Base-by-base conservation (phyloP, 2,888 invertebrate genomes). In the Desoria tigrina region DNA sequence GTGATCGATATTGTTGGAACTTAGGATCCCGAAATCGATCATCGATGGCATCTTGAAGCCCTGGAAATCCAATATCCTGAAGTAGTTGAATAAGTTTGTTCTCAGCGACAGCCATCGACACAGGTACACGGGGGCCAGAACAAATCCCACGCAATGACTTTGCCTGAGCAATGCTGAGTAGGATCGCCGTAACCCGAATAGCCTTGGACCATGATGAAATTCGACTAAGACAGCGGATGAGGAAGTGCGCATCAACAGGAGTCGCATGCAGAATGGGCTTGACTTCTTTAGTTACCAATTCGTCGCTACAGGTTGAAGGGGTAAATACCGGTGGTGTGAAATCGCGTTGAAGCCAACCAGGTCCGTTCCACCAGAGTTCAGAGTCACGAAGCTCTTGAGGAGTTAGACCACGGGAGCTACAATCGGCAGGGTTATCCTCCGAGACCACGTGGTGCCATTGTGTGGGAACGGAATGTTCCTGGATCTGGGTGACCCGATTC, bases 401-500 rank as follows among this genome's bases (percentile, higher is more conserved):
- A 11, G 63, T 18, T n/a, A 73, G 2, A 9, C 77, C 78, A 53
- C 77, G 28, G 14, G 75, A 75, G 2, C 74, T 68, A 7, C 71
- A 61, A 63, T 78, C 78, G 3, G 78, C 78, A 2, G 78, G 77
- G 63, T 78, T 78, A 0, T 71, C 64, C 23, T 68, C 49, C 0
- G 75, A 65, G 3, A 53, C 39, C 23, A 77, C 75, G 55, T 78
- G 71, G 23, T 65, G 69, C 71, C 78, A 77, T 21, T 64, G 49
- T 1, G 54, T 18, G 6, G 65, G 56, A 18, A 42, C 42, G 4
- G 66, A 60, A 11, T 50, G 21, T 3, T 49, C 62, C n/a, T 67
- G 56, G 26, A 78, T 77, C 23, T 75, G 69, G 7, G 69, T 55
- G 9, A 77, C 63, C 3, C 77, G 64, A 53, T 77, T 77, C 2